phyloP scores from a whole-genome alignment of 2,888 invertebrate species.

The Leuctra nigra region DNA sequence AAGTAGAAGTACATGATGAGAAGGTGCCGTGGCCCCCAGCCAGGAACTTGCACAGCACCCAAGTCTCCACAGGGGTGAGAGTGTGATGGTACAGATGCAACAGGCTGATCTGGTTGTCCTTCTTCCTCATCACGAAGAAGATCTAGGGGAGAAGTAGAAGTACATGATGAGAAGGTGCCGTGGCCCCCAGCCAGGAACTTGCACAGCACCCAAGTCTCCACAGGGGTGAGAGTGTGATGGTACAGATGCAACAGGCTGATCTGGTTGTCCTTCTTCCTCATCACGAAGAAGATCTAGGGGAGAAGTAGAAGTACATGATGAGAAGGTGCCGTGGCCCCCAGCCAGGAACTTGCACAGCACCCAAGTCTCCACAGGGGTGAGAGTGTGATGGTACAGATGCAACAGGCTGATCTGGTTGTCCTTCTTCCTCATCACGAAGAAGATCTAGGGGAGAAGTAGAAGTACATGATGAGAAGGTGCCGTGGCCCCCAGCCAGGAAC shows the following conservation, averaged over 20 bases:
- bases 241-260: conserved; percentile 80
- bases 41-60: conserved; percentile 70
- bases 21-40: conserved; percentile 81
- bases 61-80: conserved; percentile 67
- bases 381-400: conserved; percentile 78
- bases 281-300: conserved; percentile 61
- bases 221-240: conserved; percentile 72
- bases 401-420: conserved; percentile 79
- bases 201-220: conserved; percentile 71
- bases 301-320: conserved; percentile 72
- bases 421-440: conserved; percentile 79
- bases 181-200: conserved; percentile 75
- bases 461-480: conserved; percentile 86
- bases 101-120: conserved; percentile 78
- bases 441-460: conserved; percentile 50
- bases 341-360: conserved; percentile 69
- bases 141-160: conserved; percentile 48
- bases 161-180: conserved; percentile 88
- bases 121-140: conserved; percentile 79
- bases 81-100: conserved; percentile 82
- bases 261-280: conserved; percentile 79
- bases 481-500: conserved; percentile 74
- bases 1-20: conserved; percentile 86
- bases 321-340: conserved; percentile 80
- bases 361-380: conserved; percentile 73